phyloP scores from a whole-genome alignment of 2,888 invertebrate species.

The Opisthograptis luteolata region DNA sequence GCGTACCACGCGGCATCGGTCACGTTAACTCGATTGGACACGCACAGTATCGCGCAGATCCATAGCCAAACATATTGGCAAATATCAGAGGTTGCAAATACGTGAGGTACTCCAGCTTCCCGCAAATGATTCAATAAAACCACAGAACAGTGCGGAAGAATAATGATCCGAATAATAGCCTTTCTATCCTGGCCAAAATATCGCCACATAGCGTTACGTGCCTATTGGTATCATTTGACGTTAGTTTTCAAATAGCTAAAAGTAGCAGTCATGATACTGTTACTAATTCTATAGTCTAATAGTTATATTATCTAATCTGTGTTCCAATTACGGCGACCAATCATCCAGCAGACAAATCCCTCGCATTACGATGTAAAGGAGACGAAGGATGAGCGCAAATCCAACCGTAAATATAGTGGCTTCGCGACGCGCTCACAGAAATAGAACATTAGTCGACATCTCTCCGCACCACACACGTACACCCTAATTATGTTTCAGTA shows the following conservation, averaged over 20 bases:
- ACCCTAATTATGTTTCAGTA: no score
- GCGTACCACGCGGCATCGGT: neutral
- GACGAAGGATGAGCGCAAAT: slow-evolving; percentile 3
- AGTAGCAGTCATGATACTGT: neutral
- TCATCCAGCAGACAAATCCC: slow-evolving; percentile 28
- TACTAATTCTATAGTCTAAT: neutral
- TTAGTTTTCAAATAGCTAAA: neutral
- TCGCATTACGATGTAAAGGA: slow-evolving; percentile 4
- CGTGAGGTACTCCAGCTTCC: neutral
- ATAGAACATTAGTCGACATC: slow-evolving; percentile 1
- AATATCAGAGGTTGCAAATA: neutral
- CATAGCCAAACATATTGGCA: neutral
- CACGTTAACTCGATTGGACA: neutral
- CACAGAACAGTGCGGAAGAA: no score
- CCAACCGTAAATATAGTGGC: neutral
- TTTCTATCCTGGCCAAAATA: neutral
- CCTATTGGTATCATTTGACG: neutral
- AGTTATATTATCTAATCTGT: slow-evolving; percentile 1
- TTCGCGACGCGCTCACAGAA: neutral
- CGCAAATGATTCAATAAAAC: neutral
- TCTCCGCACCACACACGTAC: neutral
- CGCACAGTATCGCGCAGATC: neutral
- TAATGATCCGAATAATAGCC: no score
- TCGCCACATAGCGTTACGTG: neutral
- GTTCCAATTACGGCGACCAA: slow-evolving; percentile 28